phyloP scores from a whole-genome alignment of 1,140 invertebrate species.

The Hyposmocoma kahamanoa region DNA sequence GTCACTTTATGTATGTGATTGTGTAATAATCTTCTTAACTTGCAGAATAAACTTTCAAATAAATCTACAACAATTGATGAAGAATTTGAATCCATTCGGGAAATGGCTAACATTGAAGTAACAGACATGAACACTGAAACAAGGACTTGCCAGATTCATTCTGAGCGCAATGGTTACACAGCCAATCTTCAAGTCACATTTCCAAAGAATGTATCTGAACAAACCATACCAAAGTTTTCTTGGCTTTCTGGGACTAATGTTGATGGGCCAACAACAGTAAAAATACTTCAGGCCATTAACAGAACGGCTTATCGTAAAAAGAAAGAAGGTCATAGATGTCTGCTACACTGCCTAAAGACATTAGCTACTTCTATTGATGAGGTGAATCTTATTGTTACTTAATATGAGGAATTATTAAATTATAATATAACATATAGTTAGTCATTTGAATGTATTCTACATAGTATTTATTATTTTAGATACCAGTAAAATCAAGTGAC shows the following conservation, averaged over 20 bases:
- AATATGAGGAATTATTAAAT: too few relatives aligned
- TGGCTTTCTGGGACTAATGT: conserved; percentile 69
- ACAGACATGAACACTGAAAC: conserved; percentile 85
- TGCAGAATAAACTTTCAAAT: conserved; percentile 42
- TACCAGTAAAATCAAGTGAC: conserved; percentile 65
- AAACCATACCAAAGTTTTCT: conserved; percentile 65
- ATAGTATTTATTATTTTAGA: conserved; percentile 40
- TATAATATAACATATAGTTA: too few relatives aligned
- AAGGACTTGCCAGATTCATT: conserved; percentile 82
- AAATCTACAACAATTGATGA: conserved; percentile 77
- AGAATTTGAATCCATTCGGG: conserved; percentile 88
- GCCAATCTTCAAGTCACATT: conserved; percentile 87
- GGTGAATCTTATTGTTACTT: too few relatives aligned
- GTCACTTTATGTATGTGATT: too few relatives aligned
- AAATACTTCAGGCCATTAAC: conserved; percentile 67
- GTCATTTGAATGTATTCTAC: too few relatives aligned
- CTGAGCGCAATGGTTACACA: conserved; percentile 81
- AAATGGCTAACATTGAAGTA: conserved; percentile 88
- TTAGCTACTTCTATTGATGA: conserved; percentile 65
- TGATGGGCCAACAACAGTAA: conserved; percentile 63
- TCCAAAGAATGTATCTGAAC: conserved; percentile 81
- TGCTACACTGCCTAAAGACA: conserved; percentile 66
- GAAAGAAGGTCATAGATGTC: conserved; percentile 58
- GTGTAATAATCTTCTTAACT: neutral
- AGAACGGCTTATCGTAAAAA: conserved; percentile 65